These are phyloP conservation scores for Hypsibius dujardini DNA, from an alignment of 1,140 invertebrate species.

Conservation along the genomic window DNA sequence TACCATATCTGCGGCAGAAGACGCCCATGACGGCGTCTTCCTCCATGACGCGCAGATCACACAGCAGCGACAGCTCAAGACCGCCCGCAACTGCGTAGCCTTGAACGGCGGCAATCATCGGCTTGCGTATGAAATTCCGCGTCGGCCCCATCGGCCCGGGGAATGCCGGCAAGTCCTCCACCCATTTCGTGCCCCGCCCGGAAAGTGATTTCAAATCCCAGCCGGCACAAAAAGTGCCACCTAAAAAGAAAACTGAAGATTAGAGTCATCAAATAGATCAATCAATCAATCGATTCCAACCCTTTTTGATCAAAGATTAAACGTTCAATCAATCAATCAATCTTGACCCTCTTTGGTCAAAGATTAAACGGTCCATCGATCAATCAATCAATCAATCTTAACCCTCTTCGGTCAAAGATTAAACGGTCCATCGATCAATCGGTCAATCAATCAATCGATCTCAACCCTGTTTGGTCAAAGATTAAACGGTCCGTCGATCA, in stretches of 20 bases:
- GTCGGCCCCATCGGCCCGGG: conserved; percentile 38
- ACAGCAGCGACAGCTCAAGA: conserved; percentile 69
- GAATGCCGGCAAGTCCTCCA: conserved; percentile 20
- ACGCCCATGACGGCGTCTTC: conserved; percentile 62
- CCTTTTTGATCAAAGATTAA: no score
- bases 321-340: no score
- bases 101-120: conserved; percentile 60
- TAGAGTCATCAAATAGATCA: no score
- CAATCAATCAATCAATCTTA: no score
- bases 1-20: conserved; percentile 62
- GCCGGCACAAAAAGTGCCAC: conserved; percentile 75
- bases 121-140: conserved; percentile 51
- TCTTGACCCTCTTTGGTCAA: no score
- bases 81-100: conserved; percentile 75
- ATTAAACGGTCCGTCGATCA: no score
- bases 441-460: no score
- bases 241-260: conserved; percentile 28
- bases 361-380: no score
- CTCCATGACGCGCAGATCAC: conserved; percentile 70
- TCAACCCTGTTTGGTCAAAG: no score
- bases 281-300: no score
- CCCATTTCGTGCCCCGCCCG: conserved; percentile 27
- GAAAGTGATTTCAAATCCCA: conserved; percentile 48
- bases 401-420: no score
- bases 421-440: no score